Percentiles rank a stretch among this genome's conserved stretches.
Evolutionary conservation across 2,888 invertebrate species (phyloP).

Genomic region (Caenorhabditis panamensis): DNA sequence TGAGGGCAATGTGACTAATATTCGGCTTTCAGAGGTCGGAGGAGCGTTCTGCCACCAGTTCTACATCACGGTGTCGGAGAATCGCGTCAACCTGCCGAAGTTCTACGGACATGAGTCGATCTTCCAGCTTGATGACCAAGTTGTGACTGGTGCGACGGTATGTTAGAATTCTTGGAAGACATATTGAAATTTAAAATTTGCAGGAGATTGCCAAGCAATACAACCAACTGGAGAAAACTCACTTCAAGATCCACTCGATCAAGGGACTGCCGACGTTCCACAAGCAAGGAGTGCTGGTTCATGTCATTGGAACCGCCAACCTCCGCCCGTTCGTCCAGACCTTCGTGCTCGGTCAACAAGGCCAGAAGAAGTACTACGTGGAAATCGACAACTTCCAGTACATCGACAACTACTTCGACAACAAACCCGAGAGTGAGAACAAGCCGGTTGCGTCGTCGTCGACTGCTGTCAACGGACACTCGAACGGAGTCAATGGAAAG

Average conservation of each 20-base stretch:
- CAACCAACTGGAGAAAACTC: slow-evolving; percentile 35
- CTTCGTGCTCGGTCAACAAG: slow-evolving; percentile 69
- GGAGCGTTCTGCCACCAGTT: slow-evolving; percentile 62
- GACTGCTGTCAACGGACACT: slow-evolving; percentile 28
- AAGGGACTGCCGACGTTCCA: slow-evolving; percentile 58
- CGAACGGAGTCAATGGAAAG: slow-evolving; percentile 36
- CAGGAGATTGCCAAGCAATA: slow-evolving; percentile 60
- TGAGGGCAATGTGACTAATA: too few species aligned
- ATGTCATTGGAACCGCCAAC: slow-evolving; percentile 60
- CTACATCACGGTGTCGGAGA: slow-evolving; percentile 58
- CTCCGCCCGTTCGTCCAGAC: slow-evolving; percentile 67
- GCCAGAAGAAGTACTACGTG: slow-evolving; percentile 70
- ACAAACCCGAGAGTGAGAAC: slow-evolving; percentile 12
- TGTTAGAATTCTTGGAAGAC: background rate
- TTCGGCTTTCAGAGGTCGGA: slow-evolving; percentile 55
- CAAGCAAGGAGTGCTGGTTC: slow-evolving; percentile 54
- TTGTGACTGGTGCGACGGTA: slow-evolving; percentile 66
- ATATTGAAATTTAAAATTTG: slow-evolving; percentile 13
- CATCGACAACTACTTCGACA: slow-evolving; percentile 49
- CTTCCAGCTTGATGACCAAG: slow-evolving; percentile 61
- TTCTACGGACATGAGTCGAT: slow-evolving; percentile 70
- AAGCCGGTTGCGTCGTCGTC: background rate
- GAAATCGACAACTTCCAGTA: slow-evolving; percentile 67
- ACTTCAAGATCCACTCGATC: slow-evolving; percentile 59
- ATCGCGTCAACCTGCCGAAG: slow-evolving; percentile 42